Evolutionary conservation across 2,113 vertebrate species (phyloP), one percentile per base, ranked within the genome.

Genomic region (Mus musculus): DNA sequence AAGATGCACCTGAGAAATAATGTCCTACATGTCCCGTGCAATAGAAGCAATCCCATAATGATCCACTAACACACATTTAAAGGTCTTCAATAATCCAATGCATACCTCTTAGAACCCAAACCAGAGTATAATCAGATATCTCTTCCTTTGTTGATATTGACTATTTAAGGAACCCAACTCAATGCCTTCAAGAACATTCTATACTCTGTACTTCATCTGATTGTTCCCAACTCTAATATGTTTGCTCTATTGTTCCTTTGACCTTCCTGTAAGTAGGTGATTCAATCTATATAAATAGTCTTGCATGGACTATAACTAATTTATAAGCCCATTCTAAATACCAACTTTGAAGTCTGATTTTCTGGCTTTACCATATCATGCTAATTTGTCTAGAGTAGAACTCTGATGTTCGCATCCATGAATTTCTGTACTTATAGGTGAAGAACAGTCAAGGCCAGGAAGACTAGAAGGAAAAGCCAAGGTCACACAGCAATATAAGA

Each of bases 361-460:
- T 33, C n/a, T 89, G 16, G 52, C 39, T 80, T 90, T 33, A 52
- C 30, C 10, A 36, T 71, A 49, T 54, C 69, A 49, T 42, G 19
- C 39, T 84, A 95, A 33, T 67, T 84, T 6, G 49, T 39, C 46
- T 52, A 86, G 39, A 95, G 1, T 49, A 73, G 24, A 90, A 85
- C 20, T 28, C 75, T 93, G 16, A 69, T 77, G 30, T 39, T 81
- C 87, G 52, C 39, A 52, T 52, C 17, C 26, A 39, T n/a, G 56
- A 95, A 80, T 90, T 92, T 93, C 30, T 69, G 2, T 75, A 52
- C 92, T 87, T 76, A 22, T 7, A 95, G 49, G 82, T 85, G n/a
- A 88, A 65, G 22, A 94, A 71, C 72, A 61, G 36, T 69, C 67
- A 93, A 89, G 26, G 14, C 49, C 54, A 16, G 1, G 24, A 42